Percentiles rank a stretch among this genome's conserved stretches.
phyloP scores from a whole-genome alignment of 1,140 invertebrate species.

The Dendroctonus ponderosae region DNA sequence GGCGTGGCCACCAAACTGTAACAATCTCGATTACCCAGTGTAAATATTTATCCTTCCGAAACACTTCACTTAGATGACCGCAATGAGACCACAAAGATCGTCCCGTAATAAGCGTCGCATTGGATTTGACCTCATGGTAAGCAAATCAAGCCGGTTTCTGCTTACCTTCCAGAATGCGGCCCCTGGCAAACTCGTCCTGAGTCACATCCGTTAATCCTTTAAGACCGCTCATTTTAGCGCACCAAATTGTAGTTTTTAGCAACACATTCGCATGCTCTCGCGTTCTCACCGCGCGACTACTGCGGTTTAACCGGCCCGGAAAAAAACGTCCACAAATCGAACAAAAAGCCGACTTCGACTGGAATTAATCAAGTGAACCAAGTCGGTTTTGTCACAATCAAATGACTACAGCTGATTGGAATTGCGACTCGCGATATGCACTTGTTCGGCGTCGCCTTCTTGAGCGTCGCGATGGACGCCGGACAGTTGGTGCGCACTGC shows the following conservation, averaged over 20 bases:
- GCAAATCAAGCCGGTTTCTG: neutral
- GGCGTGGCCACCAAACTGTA: no score
- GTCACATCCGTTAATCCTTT: conserved; percentile 19
- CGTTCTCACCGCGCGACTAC: conserved; percentile 6
- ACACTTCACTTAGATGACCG: neutral
- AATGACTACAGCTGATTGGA: conserved; percentile 14
- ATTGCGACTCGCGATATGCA: conserved; percentile 3
- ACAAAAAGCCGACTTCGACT: conserved; percentile 15
- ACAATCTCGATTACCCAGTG: no score
- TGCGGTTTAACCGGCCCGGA: neutral
- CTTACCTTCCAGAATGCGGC: conserved; percentile 32
- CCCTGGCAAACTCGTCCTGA: conserved; percentile 23
- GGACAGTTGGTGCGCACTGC: neutral
- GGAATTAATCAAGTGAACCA: conserved; percentile 16
- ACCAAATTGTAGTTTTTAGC: neutral
- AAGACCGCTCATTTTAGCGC: conserved; percentile 13
- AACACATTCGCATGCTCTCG: conserved; percentile 9
- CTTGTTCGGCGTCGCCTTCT: conserved; percentile 1
- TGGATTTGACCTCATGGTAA: neutral
- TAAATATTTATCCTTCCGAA: neutral
- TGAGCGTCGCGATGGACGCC: conserved; percentile 5
- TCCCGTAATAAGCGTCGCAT: neutral
- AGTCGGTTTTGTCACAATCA: conserved; percentile 13
- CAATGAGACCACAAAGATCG: neutral
- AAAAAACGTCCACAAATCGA: neutral